Conservation (phyloP, 2,888 invertebrate species). For the Eumacrocentrus americanus region DNA sequence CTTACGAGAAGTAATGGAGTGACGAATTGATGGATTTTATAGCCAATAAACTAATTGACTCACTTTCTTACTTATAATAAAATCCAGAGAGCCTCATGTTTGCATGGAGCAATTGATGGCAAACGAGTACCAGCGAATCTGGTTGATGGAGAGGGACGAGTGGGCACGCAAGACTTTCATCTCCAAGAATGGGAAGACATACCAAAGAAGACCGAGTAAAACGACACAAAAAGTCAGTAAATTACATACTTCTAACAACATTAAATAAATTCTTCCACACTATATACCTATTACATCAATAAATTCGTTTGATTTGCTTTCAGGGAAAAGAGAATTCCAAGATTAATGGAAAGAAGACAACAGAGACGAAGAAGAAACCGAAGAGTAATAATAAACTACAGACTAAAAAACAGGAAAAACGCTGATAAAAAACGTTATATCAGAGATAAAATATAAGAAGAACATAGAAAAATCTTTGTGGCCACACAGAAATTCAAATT, state of each 20-base stretch:
- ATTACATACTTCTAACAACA: background rate
- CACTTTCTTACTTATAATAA: constrained; percentile 4
- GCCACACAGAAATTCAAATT: too few species aligned
- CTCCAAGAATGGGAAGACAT: constrained; percentile 1
- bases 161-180: constrained; percentile 35
- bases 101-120: constrained; percentile 45
- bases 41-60: background rate
- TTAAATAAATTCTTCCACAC: background rate
- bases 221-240: background rate
- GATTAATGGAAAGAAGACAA: too few species aligned
- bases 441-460: too few species aligned
- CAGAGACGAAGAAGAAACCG: too few species aligned
- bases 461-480: too few species aligned
- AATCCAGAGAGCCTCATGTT: constrained; percentile 39
- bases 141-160: constrained; percentile 43
- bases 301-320: too few species aligned
- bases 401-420: too few species aligned
- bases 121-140: constrained; percentile 48
- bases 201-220: background rate
- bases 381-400: too few species aligned
- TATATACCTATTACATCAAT: too few species aligned
- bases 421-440: too few species aligned
- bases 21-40: background rate
- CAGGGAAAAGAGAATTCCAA: constrained; percentile 1
- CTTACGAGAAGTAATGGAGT: constrained; percentile 43